Evolutionary conservation across 2,888 invertebrate genomes (phyloP).

Genomic region (Aleiodes alternator): DNA sequence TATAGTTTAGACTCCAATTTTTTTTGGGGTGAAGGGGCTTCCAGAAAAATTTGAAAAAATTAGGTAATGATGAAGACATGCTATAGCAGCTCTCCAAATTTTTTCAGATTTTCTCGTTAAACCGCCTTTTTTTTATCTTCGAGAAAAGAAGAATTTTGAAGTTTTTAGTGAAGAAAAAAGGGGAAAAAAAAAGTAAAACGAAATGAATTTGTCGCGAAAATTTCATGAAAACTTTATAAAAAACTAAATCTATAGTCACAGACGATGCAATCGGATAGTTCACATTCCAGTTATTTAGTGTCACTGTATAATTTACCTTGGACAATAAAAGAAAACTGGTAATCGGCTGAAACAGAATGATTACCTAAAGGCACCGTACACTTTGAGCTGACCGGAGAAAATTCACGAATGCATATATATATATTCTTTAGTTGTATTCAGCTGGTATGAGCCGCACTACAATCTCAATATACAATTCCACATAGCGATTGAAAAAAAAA

Average conservation of each 20-base stretch:
- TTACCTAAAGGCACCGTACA: constrained; percentile 43
- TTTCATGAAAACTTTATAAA: not conserved
- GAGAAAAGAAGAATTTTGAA: too few species aligned
- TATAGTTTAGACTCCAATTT: too few species aligned
- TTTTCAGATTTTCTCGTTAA: too few species aligned
- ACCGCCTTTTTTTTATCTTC: too few species aligned
- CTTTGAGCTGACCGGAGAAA: constrained; percentile 51
- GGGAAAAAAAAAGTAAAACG: too few species aligned
- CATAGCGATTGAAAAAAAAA: constrained; percentile 10
- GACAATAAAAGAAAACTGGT: constrained; percentile 50
- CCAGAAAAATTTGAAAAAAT: too few species aligned
- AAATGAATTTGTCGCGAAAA: too few species aligned
- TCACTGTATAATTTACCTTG: constrained; percentile 29
- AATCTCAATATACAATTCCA: constrained; percentile 33
- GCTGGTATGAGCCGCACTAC: constrained; percentile 32
- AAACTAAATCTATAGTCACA: not conserved
- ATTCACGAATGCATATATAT: constrained; percentile 53
- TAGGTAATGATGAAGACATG: too few species aligned
- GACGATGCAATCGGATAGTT: constrained; percentile 14
- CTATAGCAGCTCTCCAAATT: too few species aligned
- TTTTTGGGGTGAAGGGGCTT: too few species aligned
- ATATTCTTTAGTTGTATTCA: constrained; percentile 53
- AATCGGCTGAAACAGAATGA: constrained; percentile 54
- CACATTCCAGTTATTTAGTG: constrained; percentile 33
- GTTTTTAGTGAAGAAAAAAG: too few species aligned